These are phyloP conservation scores for Scrobipalpa atriplicella DNA, from an alignment of 2,888 invertebrate species.

Conservation along the genomic window DNA sequence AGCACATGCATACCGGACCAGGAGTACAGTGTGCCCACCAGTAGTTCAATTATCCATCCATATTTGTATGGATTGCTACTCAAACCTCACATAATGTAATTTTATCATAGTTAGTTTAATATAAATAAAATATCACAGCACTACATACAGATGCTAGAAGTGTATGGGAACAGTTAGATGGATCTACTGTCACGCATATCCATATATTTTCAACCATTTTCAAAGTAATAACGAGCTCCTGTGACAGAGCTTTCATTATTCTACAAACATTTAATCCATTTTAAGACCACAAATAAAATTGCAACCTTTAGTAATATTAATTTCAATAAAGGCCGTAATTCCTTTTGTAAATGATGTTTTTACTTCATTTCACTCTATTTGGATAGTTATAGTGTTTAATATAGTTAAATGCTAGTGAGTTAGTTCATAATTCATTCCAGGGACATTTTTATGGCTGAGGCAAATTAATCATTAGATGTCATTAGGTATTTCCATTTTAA, in stretches of 20 bases:
- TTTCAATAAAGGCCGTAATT: slow-evolving; percentile 10
- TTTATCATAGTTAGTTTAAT: slow-evolving; percentile 71
- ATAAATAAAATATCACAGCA: slow-evolving; percentile 56
- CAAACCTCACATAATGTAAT: slow-evolving; percentile 72
- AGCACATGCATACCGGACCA: slow-evolving; percentile 80
- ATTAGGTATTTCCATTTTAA: slow-evolving; percentile 27
- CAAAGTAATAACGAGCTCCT: background rate
- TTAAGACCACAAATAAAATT: slow-evolving; percentile 26
- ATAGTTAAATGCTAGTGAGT: slow-evolving; percentile 32
- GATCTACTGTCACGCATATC: slow-evolving; percentile 2
- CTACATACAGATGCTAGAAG: slow-evolving; percentile 22
- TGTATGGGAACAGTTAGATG: slow-evolving; percentile 13
- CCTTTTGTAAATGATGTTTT: slow-evolving; percentile 15
- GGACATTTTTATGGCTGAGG: slow-evolving; percentile 46
- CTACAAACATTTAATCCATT: background rate
- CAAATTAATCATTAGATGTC: slow-evolving; percentile 42
- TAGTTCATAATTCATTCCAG: slow-evolving; percentile 50
- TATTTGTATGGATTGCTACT: slow-evolving; percentile 47
- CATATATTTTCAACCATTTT: background rate
- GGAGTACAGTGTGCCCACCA: slow-evolving; percentile 93
- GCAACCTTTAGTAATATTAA: slow-evolving; percentile 14
- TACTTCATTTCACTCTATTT: background rate
- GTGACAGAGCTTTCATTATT: background rate
- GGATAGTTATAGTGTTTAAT: slow-evolving; percentile 13
- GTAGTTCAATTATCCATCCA: slow-evolving; percentile 77